Base-by-base conservation (phyloP, 2,888 invertebrate genomes). In the Eulithis testata region DNA sequence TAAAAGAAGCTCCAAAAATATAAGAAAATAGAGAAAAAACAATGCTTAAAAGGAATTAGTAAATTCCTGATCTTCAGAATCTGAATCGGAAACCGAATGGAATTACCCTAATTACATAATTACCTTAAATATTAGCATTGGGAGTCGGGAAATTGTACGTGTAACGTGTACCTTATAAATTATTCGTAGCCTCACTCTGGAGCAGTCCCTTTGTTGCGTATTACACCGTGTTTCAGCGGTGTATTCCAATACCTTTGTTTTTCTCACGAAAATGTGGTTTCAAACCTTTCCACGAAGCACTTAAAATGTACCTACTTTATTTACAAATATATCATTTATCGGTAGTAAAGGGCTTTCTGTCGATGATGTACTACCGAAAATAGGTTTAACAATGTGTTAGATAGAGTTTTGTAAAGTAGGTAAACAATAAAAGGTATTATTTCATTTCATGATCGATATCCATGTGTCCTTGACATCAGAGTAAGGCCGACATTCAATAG, bases 391-490 rank as follows among this genome's bases (percentile, higher is more conserved):
- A 21, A 21, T 21, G 21, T 21, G 21, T 21, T 45, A 6, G 0
- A 50, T 40, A 50, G 50, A 45, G 4, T 36, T 57, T 49, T 50
- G 36, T 14, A 12, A 57, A 36, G 52, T 43, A 54, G 11, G 59
- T 55, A 61, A 66, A 64, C 66, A 66, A 57, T 63, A 60, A 47
- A 52, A 53, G 44, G 51, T 56, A 45, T 63, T 60, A 60, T 57
- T 50, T 65, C 76, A 79, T 79, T 75, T 76, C 73, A 71, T 81
- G 87, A 88, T 91, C 91, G 84, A 91, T 91, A 91, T 82, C 76
- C 75, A 21, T 47, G 78, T 87, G 91, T 87, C 91, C 91, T 92
- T 92, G 91, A 91, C 91, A 90, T 91, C 90, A 85, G 75, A 79
- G 72, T 72, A 56, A 50, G 76, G 70, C 44, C 72, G 40, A 53